Percentiles rank a stretch among this genome's conserved stretches.
Conservation (phyloP, 2,888 invertebrate species). For the Philonicus albiceps region DNA sequence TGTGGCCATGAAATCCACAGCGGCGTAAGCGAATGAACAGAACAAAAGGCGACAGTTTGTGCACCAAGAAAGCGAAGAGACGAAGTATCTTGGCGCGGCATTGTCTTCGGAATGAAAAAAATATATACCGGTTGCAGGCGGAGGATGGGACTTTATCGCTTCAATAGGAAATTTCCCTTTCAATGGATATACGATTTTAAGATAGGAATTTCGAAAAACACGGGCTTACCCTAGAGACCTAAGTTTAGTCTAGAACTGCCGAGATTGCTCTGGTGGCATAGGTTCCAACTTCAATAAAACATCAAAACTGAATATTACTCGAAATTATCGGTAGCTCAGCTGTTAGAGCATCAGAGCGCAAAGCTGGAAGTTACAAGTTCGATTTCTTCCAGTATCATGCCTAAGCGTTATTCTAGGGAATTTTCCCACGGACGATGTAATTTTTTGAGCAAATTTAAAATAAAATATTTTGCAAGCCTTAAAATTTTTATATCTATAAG, state of each 20-base stretch:
- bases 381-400: too few relatives aligned
- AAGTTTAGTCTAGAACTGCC: neutral
- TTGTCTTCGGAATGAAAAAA: neutral
- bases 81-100: neutral
- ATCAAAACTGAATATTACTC: neutral
- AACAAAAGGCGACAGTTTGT: neutral
- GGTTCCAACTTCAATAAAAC: too few relatives aligned
- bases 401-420: too few relatives aligned
- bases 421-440: too few relatives aligned
- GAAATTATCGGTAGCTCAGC: neutral
- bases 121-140: neutral
- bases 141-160: neutral
- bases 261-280: neutral
- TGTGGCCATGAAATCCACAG: slow-evolving; percentile 18
- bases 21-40: neutral
- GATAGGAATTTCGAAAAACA: neutral
- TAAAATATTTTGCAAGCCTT: too few relatives aligned
- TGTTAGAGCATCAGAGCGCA: neutral
- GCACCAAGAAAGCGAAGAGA: neutral
- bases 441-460: too few relatives aligned
- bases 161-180: slow-evolving; percentile 22
- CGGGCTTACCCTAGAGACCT: neutral
- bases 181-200: neutral
- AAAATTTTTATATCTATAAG: too few relatives aligned
- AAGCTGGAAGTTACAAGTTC: neutral